These are phyloP conservation scores for Ophioderma brevispina DNA, from an alignment of 35 echinoderm and acorn worm genomes.

Conservation along the genomic window DNA sequence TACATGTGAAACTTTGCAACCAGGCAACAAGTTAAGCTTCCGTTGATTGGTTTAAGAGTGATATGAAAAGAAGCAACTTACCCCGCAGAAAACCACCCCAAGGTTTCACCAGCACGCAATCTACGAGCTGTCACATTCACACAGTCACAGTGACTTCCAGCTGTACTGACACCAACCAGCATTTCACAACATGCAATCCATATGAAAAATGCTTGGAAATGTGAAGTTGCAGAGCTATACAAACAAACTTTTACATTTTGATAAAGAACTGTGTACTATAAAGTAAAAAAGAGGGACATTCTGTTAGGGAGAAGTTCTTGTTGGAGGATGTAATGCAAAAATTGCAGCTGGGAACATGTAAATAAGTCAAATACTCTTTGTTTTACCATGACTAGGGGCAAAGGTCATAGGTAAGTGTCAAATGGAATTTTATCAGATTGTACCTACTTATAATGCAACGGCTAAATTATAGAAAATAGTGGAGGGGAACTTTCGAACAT, in stretches of 20 bases:
- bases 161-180: neutral
- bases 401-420: constrained; percentile 18
- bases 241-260: neutral
- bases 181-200: neutral
- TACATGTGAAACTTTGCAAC: neutral
- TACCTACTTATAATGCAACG: no score
- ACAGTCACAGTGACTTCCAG: neutral
- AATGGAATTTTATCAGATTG: neutral
- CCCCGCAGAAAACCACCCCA: neutral
- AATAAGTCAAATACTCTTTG: neutral
- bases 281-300: constrained; percentile 6
- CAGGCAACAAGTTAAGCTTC: neutral
- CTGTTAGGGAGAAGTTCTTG: neutral
- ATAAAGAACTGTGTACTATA: neutral
- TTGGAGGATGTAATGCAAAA: neutral
- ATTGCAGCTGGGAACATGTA: constrained; percentile 3
- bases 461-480: no score
- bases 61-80: neutral
- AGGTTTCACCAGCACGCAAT: neutral
- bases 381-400: neutral
- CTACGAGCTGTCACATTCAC: neutral
- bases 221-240: neutral
- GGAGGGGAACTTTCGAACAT: no score
- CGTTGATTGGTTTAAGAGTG: neutral
- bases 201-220: neutral